These are phyloP conservation scores for Aspidapion aeneum DNA, from an alignment of 2,888 invertebrate species.

Conservation along the genomic window DNA sequence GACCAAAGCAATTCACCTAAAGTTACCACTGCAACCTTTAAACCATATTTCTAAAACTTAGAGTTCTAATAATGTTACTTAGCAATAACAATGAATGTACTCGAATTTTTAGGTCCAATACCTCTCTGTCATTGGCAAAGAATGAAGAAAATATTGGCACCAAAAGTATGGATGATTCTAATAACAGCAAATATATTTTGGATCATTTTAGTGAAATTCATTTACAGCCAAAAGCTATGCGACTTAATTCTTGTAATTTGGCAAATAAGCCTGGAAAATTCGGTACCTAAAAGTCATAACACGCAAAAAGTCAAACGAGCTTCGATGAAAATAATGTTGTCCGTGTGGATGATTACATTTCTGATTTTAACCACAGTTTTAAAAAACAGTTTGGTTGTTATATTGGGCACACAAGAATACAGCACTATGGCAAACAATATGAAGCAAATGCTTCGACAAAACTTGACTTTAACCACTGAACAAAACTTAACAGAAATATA, in stretches of 20 bases:
- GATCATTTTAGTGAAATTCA: constrained; percentile 1
- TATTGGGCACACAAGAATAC: constrained; percentile 13
- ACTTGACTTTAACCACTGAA: constrained; percentile 12
- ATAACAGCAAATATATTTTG: background rate
- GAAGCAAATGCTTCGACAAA: background rate
- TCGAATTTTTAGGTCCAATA: no score
- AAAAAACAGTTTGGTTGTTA: constrained; percentile 16
- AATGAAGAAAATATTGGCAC: constrained; percentile 11
- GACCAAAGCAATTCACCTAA: no score
- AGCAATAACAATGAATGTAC: no score
- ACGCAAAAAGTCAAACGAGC: background rate
- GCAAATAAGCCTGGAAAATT: background rate
- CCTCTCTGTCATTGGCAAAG: constrained; percentile 13
- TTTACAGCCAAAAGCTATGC: background rate
- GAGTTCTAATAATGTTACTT: no score
- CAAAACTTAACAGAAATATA: constrained; percentile 13
- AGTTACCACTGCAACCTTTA: no score
- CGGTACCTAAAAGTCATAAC: background rate
- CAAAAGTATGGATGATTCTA: constrained; percentile 5
- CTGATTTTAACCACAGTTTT: constrained; percentile 12
- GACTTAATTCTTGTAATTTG: background rate
- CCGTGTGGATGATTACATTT: constrained; percentile 15
- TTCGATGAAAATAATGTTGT: constrained; percentile 12
- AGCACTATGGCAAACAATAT: constrained; percentile 2
- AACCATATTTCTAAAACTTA: no score